These are phyloP conservation scores for Pammene aurita DNA, from an alignment of 2,888 invertebrate genomes.

Conservation along the genomic window DNA sequence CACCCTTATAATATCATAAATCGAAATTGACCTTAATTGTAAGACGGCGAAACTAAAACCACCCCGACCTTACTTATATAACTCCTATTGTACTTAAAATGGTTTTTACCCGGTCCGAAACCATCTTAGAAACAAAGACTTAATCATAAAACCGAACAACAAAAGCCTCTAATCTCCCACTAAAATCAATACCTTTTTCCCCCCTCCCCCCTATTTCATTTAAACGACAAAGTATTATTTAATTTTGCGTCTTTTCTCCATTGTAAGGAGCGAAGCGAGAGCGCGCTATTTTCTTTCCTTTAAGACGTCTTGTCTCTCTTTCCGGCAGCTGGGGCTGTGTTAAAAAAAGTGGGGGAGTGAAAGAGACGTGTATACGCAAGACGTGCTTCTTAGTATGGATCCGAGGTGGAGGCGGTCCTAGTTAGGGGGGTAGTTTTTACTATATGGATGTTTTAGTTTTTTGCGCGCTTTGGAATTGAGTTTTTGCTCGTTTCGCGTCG, in stretches of 20 bases:
- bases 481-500: slow-evolving; percentile 14
- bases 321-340: slow-evolving; percentile 48
- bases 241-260: slow-evolving; percentile 82
- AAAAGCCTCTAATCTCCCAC: slow-evolving; percentile 68
- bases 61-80: background rate
- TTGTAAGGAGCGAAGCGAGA: slow-evolving; percentile 75
- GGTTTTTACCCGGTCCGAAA: slow-evolving; percentile 18
- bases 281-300: slow-evolving; percentile 61
- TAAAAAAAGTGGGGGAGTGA: slow-evolving; percentile 58
- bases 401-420: slow-evolving; percentile 65
- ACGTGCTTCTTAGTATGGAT: slow-evolving; percentile 82
- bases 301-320: slow-evolving; percentile 67
- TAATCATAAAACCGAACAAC: slow-evolving; percentile 36
- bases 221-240: slow-evolving; percentile 83
- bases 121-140: slow-evolving; percentile 22
- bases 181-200: slow-evolving; percentile 82
- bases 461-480: slow-evolving; percentile 42
- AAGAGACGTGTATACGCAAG: slow-evolving; percentile 70
- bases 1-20: background rate
- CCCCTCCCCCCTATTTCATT: slow-evolving; percentile 74
- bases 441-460: slow-evolving; percentile 68
- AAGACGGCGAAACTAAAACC: background rate
- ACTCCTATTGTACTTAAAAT: background rate
- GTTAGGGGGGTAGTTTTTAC: slow-evolving; percentile 70
- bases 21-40: background rate